Conservation (phyloP, 2,113 vertebrate species). For the Sminthopsis crassicaudata region DNA sequence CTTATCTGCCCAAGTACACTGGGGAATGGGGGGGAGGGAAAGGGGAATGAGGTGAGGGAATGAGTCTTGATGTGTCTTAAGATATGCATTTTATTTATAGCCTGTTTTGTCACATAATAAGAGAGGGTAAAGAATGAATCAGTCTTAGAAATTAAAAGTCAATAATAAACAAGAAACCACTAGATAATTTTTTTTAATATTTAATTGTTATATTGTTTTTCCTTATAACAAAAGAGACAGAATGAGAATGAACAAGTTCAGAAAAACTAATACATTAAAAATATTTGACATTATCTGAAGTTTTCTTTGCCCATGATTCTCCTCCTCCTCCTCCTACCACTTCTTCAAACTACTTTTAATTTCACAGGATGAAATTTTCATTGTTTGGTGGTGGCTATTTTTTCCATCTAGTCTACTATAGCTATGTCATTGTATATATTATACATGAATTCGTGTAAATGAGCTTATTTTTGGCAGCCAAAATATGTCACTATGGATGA, state of each 20-base stretch:
- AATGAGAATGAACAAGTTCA: neutral
- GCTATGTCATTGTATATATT: no score
- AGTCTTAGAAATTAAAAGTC: neutral
- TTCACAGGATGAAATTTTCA: neutral
- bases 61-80: neutral
- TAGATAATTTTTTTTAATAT: neutral
- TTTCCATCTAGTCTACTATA: no score
- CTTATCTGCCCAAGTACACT: neutral
- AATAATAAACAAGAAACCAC: neutral
- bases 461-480: neutral
- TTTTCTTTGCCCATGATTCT: neutral
- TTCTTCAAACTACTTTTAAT: neutral
- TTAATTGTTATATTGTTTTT: neutral
- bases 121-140: neutral
- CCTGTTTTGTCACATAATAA: neutral
- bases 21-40: no score
- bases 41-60: no score
- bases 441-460: no score
- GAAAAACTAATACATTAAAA: neutral
- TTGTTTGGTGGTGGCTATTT: no score
- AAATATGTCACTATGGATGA: neutral
- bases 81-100: neutral
- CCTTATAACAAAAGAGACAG: neutral
- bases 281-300: neutral
- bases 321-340: neutral